These are phyloP conservation scores for Hyla sarda DNA, from an alignment of 2,113 vertebrate species.

Conservation along the genomic window DNA sequence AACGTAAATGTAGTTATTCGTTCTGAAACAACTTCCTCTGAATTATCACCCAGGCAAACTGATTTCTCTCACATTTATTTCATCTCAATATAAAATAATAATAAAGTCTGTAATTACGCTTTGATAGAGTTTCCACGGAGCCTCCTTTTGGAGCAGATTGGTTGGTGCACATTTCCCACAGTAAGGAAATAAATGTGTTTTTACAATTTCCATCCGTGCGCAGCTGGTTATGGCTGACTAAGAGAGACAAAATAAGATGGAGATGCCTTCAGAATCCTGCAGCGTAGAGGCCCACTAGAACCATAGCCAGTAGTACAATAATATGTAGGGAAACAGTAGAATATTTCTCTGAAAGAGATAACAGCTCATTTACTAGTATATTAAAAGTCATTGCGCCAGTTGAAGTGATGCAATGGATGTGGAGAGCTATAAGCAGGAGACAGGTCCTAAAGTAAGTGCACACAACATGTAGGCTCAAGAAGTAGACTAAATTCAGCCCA, in stretches of 20 bases:
- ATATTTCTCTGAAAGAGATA: no score
- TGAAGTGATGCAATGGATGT: no score
- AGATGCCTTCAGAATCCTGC: neutral
- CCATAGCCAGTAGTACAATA: neutral
- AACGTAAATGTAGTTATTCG: constrained; percentile 30
- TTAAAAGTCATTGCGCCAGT: no score
- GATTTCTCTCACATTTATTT: neutral
- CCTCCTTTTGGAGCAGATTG: neutral
- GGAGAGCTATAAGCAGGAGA: no score
- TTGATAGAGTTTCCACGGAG: constrained; percentile 5
- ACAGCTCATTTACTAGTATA: no score
- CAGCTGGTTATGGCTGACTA: neutral
- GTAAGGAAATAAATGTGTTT: constrained; percentile 12
- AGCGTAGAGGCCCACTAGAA: neutral
- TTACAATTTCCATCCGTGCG: neutral
- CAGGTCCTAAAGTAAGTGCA: no score
- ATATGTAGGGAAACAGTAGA: neutral
- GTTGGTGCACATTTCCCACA: neutral
- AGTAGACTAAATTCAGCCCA: no score
- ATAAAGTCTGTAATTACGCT: constrained; percentile 38
- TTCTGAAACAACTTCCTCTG: neutral
- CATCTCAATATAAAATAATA: constrained; percentile 40
- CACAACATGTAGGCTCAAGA: no score
- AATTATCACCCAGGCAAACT: neutral
- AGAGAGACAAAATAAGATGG: neutral